phyloP scores from a whole-genome alignment of 2,797 vertebrate species.

The Pseudochirops cupreus region DNA sequence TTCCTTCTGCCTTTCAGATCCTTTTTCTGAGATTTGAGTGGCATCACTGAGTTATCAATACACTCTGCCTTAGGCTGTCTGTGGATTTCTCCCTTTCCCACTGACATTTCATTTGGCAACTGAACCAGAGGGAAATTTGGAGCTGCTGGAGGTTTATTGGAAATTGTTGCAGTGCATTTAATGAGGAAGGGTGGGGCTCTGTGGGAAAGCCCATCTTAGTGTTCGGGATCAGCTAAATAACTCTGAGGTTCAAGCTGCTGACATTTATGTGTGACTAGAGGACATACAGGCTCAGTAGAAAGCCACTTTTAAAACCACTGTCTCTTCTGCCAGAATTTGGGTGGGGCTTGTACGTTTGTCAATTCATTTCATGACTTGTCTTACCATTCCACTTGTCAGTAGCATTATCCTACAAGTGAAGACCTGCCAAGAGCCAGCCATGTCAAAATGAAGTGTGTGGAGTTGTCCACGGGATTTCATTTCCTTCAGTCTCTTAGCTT shows the following conservation, averaged over 20 bases:
- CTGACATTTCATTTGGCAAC: conserved; percentile 68
- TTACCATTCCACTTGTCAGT: conserved; percentile 63
- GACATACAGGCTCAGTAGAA: conserved; percentile 58
- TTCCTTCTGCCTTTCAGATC: conserved; percentile 41
- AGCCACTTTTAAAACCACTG: conserved; percentile 74
- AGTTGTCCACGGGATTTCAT: conserved; percentile 15
- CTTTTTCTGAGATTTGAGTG: conserved; percentile 35
- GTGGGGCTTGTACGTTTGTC: conserved; percentile 59
- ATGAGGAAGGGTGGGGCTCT: conserved; percentile 76
- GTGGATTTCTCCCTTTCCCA: conserved; percentile 51
- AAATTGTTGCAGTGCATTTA: conserved; percentile 79
- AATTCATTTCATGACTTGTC: conserved; percentile 54
- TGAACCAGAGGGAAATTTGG: conserved; percentile 34
- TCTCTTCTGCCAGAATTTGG: conserved; percentile 60
- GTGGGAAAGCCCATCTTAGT: conserved; percentile 76
- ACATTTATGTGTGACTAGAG: conserved; percentile 71
- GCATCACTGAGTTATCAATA: conserved; percentile 54
- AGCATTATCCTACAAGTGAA: conserved; percentile 37
- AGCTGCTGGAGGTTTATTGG: conserved; percentile 76
- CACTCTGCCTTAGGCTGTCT: conserved; percentile 60
- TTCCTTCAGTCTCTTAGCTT: conserved; percentile 51
- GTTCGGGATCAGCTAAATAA: conserved; percentile 77
- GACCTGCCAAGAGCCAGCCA: conserved; percentile 13
- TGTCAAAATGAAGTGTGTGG: background rate
- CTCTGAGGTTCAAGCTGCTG: conserved; percentile 77